phyloP scores from a whole-genome alignment of 2,888 invertebrate genomes.

The Pollenia labialis region DNA sequence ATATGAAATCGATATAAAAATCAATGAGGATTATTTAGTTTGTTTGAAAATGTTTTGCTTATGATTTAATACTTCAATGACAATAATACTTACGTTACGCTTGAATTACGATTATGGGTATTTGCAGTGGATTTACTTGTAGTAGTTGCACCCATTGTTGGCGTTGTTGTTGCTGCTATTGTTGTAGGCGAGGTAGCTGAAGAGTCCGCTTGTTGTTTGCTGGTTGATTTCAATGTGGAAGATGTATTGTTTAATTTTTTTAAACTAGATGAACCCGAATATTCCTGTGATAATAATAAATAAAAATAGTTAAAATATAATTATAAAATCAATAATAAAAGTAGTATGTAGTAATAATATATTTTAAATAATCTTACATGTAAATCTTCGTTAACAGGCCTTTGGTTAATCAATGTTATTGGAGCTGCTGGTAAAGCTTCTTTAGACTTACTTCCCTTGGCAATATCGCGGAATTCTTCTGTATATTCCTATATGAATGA shows the following conservation, averaged over 20 bases:
- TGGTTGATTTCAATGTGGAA: conserved; percentile 75
- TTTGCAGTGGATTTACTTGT: conserved; percentile 77
- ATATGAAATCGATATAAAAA: conserved; percentile 47
- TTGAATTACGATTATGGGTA: conserved; percentile 86
- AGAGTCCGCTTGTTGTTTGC: conserved; percentile 82
- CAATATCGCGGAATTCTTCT: conserved; percentile 98
- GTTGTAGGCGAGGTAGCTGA: conserved; percentile 82
- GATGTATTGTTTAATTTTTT: conserved; percentile 79
- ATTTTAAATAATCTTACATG: conserved; percentile 85
- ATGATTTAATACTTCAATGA: conserved; percentile 43
- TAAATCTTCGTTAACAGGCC: conserved; percentile 97
- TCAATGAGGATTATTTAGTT: conserved; percentile 33
- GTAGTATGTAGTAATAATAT: too few species aligned
- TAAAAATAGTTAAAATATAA: neutral
- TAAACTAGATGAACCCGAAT: conserved; percentile 85
- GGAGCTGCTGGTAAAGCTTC: conserved; percentile 95
- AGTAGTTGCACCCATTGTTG: conserved; percentile 71
- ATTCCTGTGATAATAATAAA: conserved; percentile 85
- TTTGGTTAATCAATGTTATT: conserved; percentile 97
- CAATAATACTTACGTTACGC: conserved; percentile 86
- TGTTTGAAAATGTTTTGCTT: conserved; percentile 22
- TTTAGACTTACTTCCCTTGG: conserved; percentile 95
- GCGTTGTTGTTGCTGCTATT: conserved; percentile 63
- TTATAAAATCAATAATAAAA: neutral
- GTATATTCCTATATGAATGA: conserved; percentile 91